Evolutionary conservation across 2,888 invertebrate species (phyloP).

Genomic region (Stramonita haemastoma): DNA sequence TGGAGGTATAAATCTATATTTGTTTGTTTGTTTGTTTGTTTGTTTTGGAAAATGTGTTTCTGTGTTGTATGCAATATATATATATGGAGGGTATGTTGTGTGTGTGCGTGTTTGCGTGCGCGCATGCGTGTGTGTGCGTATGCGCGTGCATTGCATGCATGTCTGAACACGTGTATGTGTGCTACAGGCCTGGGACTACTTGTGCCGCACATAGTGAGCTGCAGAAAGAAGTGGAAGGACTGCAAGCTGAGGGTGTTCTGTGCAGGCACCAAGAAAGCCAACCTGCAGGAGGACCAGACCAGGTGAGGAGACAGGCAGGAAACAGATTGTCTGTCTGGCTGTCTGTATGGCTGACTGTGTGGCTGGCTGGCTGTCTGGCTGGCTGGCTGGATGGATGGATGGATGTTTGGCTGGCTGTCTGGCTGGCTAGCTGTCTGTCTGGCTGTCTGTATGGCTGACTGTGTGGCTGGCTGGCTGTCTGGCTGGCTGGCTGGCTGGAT

Average conservation of each 20-base stretch:
- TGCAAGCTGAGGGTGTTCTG: slow-evolving; percentile 79
- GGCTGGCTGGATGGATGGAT: too few relatives aligned
- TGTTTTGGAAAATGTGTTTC: too few relatives aligned
- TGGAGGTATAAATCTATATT: slow-evolving; percentile 85
- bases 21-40: background rate
- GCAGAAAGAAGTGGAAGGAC: slow-evolving; percentile 85
- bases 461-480: too few relatives aligned
- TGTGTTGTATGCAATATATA: background rate
- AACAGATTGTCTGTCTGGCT: slow-evolving; percentile 57
- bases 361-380: too few relatives aligned
- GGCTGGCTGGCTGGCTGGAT: too few relatives aligned
- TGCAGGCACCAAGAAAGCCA: slow-evolving; percentile 87
- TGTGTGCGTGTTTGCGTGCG: background rate
- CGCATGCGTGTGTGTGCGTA: background rate
- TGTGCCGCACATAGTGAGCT: slow-evolving; percentile 90
- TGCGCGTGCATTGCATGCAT: background rate
- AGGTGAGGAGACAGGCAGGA: slow-evolving; percentile 80
- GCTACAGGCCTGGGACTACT: slow-evolving; percentile 86
- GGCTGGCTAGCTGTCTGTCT: too few relatives aligned
- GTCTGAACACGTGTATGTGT: background rate
- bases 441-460: too few relatives aligned
- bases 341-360: too few relatives aligned
- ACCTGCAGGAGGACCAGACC: slow-evolving; percentile 92
- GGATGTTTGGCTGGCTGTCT: too few relatives aligned
- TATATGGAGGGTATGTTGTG: background rate